Evolutionary conservation across 1,140 invertebrate species (phyloP).

Genomic region (Pogonognathellus flavescens): DNA sequence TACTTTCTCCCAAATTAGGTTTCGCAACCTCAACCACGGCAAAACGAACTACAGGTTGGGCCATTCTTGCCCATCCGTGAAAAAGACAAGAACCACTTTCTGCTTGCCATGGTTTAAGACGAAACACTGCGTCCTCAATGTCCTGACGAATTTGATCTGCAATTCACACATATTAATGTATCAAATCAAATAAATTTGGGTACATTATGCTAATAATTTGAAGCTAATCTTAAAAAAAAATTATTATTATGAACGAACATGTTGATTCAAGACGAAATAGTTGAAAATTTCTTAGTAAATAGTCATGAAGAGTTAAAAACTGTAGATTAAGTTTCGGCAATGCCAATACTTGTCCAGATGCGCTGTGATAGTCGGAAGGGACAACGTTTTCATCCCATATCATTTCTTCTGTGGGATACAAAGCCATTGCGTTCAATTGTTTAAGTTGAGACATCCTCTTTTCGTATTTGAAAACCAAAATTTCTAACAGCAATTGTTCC

Average conservation of each 20-base stretch:
- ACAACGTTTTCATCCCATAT: conserved; percentile 99
- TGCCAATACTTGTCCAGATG: conserved; percentile 90
- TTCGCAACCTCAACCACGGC: conserved; percentile 95
- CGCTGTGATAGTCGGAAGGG: conserved; percentile 96
- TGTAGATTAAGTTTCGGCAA: conserved; percentile 98
- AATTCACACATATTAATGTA: neutral
- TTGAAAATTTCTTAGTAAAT: conserved; percentile 97
- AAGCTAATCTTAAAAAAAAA: no score
- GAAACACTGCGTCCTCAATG: conserved; percentile 95
- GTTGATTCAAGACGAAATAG: conserved; percentile 98
- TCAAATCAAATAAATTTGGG: no score
- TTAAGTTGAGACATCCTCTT: conserved; percentile 91
- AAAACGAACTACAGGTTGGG: conserved; percentile 92
- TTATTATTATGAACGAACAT: conserved; percentile 76
- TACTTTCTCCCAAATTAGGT: conserved; percentile 91
- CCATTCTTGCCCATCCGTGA: conserved; percentile 96
- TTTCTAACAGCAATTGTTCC: conserved; percentile 85
- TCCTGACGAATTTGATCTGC: conserved; percentile 98
- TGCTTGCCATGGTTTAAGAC: conserved; percentile 92
- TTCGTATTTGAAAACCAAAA: conserved; percentile 90
- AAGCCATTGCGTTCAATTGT: conserved; percentile 95
- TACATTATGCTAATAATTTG: no score
- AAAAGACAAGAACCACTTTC: conserved; percentile 91
- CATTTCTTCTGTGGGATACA: conserved; percentile 98
- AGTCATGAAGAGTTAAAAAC: conserved; percentile 98